Conservation (phyloP, 2,797 vertebrate species). For the Sardinella longiceps region DNA sequence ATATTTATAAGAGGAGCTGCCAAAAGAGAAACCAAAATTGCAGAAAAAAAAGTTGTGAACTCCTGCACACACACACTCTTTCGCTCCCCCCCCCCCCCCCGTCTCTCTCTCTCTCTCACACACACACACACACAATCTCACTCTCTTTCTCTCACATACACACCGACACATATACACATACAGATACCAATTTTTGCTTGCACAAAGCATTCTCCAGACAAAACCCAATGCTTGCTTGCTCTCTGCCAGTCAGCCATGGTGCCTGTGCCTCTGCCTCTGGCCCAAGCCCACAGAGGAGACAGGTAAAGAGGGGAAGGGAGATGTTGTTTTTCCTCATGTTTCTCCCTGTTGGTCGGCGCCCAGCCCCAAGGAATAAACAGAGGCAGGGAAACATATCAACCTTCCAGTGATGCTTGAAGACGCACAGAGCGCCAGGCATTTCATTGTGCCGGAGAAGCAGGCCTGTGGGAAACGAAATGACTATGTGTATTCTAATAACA, state of each 20-base stretch:
- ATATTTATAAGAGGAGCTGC: constrained; percentile 37
- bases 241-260: too few species aligned
- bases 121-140: background rate
- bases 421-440: constrained; percentile 29
- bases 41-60: constrained; percentile 6
- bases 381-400: constrained; percentile 7
- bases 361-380: constrained; percentile 16
- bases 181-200: constrained; percentile 7
- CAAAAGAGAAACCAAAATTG: constrained; percentile 30
- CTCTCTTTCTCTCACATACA: background rate
- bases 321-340: background rate
- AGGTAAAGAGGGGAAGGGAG: background rate
- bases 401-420: constrained; percentile 21
- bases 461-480: constrained; percentile 43
- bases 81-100: background rate
- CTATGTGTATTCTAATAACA: constrained; percentile 50
- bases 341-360: background rate
- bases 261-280: too few species aligned
- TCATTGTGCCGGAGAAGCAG: constrained; percentile 27
- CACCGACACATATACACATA: background rate
- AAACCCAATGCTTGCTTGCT: background rate
- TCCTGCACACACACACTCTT: constrained; percentile 6
- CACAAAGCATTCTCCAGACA: background rate
- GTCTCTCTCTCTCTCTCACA: background rate
- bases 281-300: background rate